Percentiles rank a stretch among this genome's conserved stretches.
Conservation (phyloP, 2,888 invertebrate genomes). For the Nemotelus nigrinus region DNA sequence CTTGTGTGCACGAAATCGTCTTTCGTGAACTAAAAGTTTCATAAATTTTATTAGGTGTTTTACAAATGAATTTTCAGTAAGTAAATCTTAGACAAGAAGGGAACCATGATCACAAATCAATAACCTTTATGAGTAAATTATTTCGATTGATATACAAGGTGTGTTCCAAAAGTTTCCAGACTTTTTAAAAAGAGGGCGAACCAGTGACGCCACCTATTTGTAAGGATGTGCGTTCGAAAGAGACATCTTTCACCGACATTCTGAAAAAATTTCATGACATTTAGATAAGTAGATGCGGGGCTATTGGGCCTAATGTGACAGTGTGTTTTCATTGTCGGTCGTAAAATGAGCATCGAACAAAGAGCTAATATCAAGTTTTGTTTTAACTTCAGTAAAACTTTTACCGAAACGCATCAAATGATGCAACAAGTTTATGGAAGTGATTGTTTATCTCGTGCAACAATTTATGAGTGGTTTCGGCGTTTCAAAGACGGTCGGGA, state of each 20-base stretch:
- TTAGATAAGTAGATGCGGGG: background rate
- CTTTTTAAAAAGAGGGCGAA: too few relatives aligned
- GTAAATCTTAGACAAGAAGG: too few relatives aligned
- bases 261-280: slow-evolving; percentile 6
- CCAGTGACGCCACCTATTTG: background rate
- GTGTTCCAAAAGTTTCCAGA: too few relatives aligned
- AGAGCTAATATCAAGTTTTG: slow-evolving; percentile 20
- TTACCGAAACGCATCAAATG: background rate
- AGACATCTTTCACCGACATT: slow-evolving; percentile 1
- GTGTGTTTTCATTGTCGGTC: slow-evolving; percentile 6
- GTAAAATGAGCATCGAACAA: slow-evolving; percentile 21
- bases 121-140: too few relatives aligned
- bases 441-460: slow-evolving; percentile 15
- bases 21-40: too few relatives aligned
- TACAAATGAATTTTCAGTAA: too few relatives aligned
- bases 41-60: too few relatives aligned
- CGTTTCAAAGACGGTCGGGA: slow-evolving; percentile 14
- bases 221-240: background rate
- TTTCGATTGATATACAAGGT: too few relatives aligned
- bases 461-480: slow-evolving; percentile 15
- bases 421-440: background rate
- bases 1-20: too few relatives aligned
- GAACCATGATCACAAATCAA: too few relatives aligned
- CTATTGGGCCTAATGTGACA: slow-evolving; percentile 1
- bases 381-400: slow-evolving; percentile 1